These are phyloP conservation scores for Aurelia sp. DNA, from an alignment of 30 jellyfish, hydroid and myxozoan genomes.

Conservation along the genomic window DNA sequence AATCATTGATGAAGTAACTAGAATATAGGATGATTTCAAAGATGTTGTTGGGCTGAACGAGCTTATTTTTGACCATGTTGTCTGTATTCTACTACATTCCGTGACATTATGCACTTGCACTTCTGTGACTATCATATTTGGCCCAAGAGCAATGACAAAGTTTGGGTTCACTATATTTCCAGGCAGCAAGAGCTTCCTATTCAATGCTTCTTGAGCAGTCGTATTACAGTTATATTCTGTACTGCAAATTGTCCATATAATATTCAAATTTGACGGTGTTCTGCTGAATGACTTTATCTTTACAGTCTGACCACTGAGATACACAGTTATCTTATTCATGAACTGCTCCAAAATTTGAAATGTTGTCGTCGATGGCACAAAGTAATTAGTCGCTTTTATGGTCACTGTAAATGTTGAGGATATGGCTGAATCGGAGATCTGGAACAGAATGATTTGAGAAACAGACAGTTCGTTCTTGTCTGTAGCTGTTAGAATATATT, in stretches of 20 bases:
- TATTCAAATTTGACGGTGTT: not conserved
- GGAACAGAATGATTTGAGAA: conserved; percentile 22
- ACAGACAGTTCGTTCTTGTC: conserved; percentile 76
- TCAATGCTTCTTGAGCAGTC: not conserved
- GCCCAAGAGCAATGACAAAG: conserved; percentile 45
- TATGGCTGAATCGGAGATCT: not conserved
- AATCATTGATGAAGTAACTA: conserved; percentile 10
- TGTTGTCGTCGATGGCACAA: conserved; percentile 1
- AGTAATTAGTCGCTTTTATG: conserved; percentile 14
- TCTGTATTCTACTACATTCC: not conserved
- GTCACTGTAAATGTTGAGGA: conserved; percentile 4
- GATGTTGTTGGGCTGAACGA: not conserved
- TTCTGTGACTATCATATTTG: conserved; percentile 6
- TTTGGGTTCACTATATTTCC: conserved; percentile 30
- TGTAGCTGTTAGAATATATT: conserved; percentile 64
- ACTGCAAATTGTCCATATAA: conserved; percentile 49
- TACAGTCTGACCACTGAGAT: conserved; percentile 7
- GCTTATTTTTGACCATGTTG: not conserved
- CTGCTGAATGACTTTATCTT: not conserved
- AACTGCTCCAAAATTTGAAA: conserved; percentile 29
- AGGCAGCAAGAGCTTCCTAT: conserved; percentile 1
- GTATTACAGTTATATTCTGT: conserved; percentile 14
- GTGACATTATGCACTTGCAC: not conserved
- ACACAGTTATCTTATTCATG: conserved; percentile 18
- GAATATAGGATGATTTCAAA: not conserved